Conservation (phyloP, 2,797 vertebrate genomes). For the Artibeus jamaicensis region DNA sequence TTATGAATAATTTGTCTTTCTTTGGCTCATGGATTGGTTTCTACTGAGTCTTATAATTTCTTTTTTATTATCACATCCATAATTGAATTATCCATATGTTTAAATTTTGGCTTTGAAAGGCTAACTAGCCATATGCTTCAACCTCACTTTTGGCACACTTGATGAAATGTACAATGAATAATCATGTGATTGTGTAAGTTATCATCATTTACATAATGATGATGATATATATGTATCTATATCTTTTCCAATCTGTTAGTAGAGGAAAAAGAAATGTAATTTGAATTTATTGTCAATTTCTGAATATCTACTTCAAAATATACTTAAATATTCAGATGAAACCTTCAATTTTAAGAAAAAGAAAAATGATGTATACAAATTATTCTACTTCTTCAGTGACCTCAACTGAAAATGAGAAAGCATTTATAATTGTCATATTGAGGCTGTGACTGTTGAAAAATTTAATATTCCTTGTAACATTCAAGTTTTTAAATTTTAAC, state of each 20-base stretch:
- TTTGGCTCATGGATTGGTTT: background rate
- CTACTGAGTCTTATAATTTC: background rate
- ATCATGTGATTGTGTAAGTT: background rate
- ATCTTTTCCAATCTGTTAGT: background rate
- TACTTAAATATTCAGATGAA: background rate
- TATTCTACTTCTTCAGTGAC: background rate
- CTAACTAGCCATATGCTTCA: background rate
- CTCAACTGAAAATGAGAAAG: background rate
- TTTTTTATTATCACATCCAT: background rate
- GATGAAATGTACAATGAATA: slow-evolving; percentile 3
- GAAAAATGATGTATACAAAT: background rate
- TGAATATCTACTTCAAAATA: background rate
- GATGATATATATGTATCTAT: background rate
- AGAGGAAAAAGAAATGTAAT: background rate
- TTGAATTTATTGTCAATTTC: background rate
- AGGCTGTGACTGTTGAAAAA: background rate
- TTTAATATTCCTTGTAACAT: background rate
- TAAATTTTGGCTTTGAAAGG: background rate
- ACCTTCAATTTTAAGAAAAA: background rate
- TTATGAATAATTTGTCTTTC: background rate
- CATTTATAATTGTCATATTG: background rate
- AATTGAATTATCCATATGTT: background rate
- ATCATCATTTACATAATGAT: background rate
- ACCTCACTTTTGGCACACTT: background rate
- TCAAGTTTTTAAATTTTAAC: background rate